Evolutionary conservation across 2,797 vertebrate genomes (phyloP).

Genomic region (Thripadectes ignobilis): DNA sequence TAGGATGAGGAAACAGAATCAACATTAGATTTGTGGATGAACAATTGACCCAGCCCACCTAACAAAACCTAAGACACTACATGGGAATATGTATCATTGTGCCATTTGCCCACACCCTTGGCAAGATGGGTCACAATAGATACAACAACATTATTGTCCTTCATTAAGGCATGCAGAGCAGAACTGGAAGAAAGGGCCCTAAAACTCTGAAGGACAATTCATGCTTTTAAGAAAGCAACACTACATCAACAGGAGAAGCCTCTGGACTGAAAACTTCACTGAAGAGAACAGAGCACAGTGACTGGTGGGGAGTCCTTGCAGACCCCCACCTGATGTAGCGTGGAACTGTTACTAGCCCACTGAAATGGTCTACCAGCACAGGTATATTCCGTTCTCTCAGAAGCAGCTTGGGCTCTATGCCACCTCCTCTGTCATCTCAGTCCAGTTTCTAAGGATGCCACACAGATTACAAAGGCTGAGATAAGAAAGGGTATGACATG

Average conservation of each 20-base stretch:
- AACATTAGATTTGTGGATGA: background rate
- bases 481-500: background rate
- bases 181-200: background rate
- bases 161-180: background rate
- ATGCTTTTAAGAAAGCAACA: background rate
- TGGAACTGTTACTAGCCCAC: background rate
- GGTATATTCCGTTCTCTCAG: background rate
- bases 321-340: background rate
- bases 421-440: background rate
- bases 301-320: background rate
- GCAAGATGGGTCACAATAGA: background rate
- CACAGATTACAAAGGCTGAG: background rate
- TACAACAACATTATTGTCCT: background rate
- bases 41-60: background rate
- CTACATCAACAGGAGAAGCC: background rate
- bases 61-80: background rate
- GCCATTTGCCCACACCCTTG: background rate
- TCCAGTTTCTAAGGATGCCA: background rate
- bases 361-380: background rate
- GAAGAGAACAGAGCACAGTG: background rate
- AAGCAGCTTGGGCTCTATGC: background rate
- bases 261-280: background rate
- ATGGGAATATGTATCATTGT: background rate
- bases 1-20: slow-evolving; percentile 49
- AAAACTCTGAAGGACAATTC: background rate